Base-by-base conservation (phyloP, 2,113 vertebrate species). In the Thomomys bottae region DNA sequence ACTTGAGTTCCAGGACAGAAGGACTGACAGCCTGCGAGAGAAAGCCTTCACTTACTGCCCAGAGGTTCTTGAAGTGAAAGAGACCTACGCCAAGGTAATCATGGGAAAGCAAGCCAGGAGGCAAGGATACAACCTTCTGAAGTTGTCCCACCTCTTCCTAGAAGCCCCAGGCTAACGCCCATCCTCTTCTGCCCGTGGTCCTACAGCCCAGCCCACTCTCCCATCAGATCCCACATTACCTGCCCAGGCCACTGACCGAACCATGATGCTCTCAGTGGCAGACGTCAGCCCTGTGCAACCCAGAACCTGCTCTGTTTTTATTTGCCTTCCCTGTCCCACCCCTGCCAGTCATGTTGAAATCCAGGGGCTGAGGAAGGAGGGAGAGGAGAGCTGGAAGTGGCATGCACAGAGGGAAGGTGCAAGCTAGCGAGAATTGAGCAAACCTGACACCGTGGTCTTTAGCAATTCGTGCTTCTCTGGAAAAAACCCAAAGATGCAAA, bases 391-490 rank as follows among this genome's bases (percentile, higher is more conserved):
- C 18, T 30, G 32, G 34, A 40, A 26, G n/a, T 8, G 30, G 45
- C 40, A 12, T 1, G 0, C 28, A 40, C 26, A 34, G 49, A 17
- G 12, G 38, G 3, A 26, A 20, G 45, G 15, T 59, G 20, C 54
- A 7, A 26, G 36, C 23, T 14, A 10, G 18, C 23, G 2, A 1
- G 17, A 26, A 6, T 91, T 88, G 32, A 85, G 79, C 68, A 92
- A 95, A 82, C 5, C 11, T 54, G 82, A 87, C 85, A 54, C 72
- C 89, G 73, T 38, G 70, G 15, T 54, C 70, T 94, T 95, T 87
- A 68, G 77, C 64, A 95, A 94, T 66, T 68, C 57, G 77, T 77
- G 78, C 45, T 87, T 91, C 64, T 72, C 80, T 85, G 64, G 72
- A 86, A 61, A 8, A 8, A 20, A 63, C 68, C 32, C 49, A 20